phyloP scores from a whole-genome alignment of 2,113 vertebrate genomes.

The Ellobius talpinus region DNA sequence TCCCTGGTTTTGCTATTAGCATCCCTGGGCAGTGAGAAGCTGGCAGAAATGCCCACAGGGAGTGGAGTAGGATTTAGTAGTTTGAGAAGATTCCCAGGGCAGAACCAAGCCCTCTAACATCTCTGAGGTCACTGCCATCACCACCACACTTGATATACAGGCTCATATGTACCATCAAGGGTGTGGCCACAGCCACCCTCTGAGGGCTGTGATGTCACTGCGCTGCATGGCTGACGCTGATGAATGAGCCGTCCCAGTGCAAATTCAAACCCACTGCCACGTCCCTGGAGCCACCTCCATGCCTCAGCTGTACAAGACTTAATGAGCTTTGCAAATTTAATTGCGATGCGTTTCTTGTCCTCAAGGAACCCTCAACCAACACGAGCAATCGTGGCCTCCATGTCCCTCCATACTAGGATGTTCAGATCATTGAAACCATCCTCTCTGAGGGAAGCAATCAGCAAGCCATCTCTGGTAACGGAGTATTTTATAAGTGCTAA shows the following conservation, averaged over 20 bases:
- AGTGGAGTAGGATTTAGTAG: rapidly evolving
- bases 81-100: background rate
- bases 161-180: background rate
- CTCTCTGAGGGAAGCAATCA: background rate
- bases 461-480: background rate
- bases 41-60: rapidly evolving
- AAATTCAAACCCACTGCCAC: rapidly evolving
- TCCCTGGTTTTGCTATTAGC: background rate
- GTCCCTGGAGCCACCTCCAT: rapidly evolving
- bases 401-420: rapidly evolving
- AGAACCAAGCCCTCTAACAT: too few relatives aligned
- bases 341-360: rapidly evolving
- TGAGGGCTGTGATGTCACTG: rapidly evolving
- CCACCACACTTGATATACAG: background rate
- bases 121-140: too few relatives aligned
- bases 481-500: conserved; percentile 18
- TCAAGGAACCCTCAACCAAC: background rate
- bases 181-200: rapidly evolving
- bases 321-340: background rate
- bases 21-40: too few relatives aligned
- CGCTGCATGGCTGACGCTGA: rapidly evolving
- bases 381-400: background rate
- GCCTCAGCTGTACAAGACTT: rapidly evolving
- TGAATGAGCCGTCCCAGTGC: rapidly evolving
- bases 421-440: rapidly evolving